Percentiles rank a stretch among this genome's conserved stretches.
Conservation (phyloP, 1,140 invertebrate genomes). For the Bombus picipes region DNA sequence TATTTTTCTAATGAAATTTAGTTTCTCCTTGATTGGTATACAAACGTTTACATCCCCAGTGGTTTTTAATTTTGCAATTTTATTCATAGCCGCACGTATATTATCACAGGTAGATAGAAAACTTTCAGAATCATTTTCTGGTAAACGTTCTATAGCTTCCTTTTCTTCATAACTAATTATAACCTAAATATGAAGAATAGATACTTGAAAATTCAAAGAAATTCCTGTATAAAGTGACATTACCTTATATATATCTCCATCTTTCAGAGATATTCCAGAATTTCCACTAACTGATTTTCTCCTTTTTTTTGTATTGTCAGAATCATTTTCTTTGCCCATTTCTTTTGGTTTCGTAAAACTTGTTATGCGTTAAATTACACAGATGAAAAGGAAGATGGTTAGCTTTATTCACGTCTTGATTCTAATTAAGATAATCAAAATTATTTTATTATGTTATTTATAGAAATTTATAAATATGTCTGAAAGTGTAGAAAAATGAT, state of each 20-base stretch:
- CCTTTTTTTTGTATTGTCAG: constrained; percentile 72
- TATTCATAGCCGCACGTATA: constrained; percentile 85
- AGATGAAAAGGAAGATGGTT: neutral
- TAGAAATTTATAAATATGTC: neutral
- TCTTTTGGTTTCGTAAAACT: neutral
- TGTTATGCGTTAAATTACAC: neutral
- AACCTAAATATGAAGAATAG: constrained; percentile 78
- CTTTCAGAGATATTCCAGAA: constrained; percentile 61
- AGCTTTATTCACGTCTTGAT: neutral
- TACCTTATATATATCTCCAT: constrained; percentile 80
- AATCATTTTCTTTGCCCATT: constrained; percentile 79
- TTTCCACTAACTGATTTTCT: constrained; percentile 67
- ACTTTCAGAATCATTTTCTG: constrained; percentile 86
- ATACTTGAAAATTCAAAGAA: constrained; percentile 15
- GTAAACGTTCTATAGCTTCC: constrained; percentile 86
- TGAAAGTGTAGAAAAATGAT: neutral
- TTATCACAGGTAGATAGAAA: constrained; percentile 88
- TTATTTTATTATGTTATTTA: neutral
- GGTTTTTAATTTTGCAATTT: constrained; percentile 87
- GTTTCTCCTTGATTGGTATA: constrained; percentile 37
- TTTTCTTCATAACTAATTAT: constrained; percentile 89
- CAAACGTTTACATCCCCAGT: constrained; percentile 82
- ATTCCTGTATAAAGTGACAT: neutral
- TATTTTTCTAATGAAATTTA: neutral
- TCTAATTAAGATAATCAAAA: neutral